These are phyloP conservation scores for Epirrhoe alternata DNA, from an alignment of 2,888 invertebrate genomes.

Conservation along the genomic window DNA sequence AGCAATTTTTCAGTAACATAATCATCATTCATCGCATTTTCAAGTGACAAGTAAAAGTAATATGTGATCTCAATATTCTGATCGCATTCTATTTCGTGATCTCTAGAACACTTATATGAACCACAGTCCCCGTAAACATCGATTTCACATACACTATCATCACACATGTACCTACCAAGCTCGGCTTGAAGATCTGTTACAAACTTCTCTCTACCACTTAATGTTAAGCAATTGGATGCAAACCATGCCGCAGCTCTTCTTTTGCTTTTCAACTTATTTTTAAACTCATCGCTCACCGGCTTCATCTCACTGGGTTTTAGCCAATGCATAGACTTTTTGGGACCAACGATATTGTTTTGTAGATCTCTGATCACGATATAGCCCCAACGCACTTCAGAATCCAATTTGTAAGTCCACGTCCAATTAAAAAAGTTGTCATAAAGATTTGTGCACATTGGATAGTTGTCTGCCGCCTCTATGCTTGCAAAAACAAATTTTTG, in stretches of 20 bases:
- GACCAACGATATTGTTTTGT: conserved; percentile 59
- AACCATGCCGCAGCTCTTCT: conserved; percentile 58
- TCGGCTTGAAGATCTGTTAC: conserved; percentile 34
- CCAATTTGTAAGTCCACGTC: conserved; percentile 67
- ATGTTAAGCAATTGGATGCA: conserved; percentile 50
- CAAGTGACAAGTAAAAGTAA: conserved; percentile 70
- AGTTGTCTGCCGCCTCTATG: conserved; percentile 64
- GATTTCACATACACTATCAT: conserved; percentile 18
- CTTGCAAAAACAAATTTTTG: conserved; percentile 67
- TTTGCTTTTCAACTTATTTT: conserved; percentile 49
- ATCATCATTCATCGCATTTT: conserved; percentile 67
- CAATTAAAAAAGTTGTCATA: conserved; percentile 67
- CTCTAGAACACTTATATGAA: conserved; percentile 39
- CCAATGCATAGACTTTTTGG: conserved; percentile 65
- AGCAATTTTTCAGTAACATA: conserved; percentile 67
- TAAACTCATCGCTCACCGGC: conserved; percentile 54
- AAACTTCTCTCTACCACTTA: conserved; percentile 42
- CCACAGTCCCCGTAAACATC: conserved; percentile 53
- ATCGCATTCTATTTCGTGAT: conserved; percentile 52
- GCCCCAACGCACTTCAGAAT: conserved; percentile 63
- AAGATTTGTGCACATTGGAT: conserved; percentile 51
- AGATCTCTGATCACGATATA: conserved; percentile 64
- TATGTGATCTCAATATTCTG: conserved; percentile 50
- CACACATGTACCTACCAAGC: conserved; percentile 36
- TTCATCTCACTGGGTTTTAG: conserved; percentile 55